Evolutionary conservation across 1,140 invertebrate genomes (phyloP).

Genomic region (Asobara japonica): DNA sequence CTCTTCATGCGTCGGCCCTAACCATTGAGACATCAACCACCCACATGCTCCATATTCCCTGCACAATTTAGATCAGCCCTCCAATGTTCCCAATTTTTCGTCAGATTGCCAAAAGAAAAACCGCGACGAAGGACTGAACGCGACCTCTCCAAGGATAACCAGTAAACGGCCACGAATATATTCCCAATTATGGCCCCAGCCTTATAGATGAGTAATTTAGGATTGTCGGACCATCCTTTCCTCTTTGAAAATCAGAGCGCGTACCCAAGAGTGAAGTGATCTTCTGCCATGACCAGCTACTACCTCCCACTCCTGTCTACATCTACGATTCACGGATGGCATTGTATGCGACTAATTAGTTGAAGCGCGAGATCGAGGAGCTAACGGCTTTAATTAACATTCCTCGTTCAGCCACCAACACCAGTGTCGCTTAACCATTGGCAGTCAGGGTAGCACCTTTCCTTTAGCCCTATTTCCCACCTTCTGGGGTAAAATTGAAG

Average conservation of each 20-base stretch:
- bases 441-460: conserved; percentile 1
- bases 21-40: too few species aligned
- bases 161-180: too few species aligned
- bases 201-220: not conserved
- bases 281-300: conserved; percentile 50
- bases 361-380: conserved; percentile 63
- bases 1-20: too few species aligned
- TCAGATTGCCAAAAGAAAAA: too few species aligned
- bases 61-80: too few species aligned
- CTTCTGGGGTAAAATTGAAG: conserved; percentile 62
- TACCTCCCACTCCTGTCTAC: conserved; percentile 15
- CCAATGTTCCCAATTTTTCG: too few species aligned
- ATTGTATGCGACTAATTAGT: conserved; percentile 66
- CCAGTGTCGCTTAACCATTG: conserved; percentile 38
- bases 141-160: too few species aligned
- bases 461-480: conserved; percentile 35
- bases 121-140: too few species aligned
- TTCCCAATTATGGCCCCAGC: too few species aligned
- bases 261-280: conserved; percentile 55
- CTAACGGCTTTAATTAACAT: conserved; percentile 67
- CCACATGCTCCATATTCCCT: too few species aligned
- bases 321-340: conserved; percentile 41
- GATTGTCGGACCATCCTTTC: conserved; percentile 47
- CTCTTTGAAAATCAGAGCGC: conserved; percentile 44
- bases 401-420: conserved; percentile 54